Percentiles rank a stretch among this genome's conserved stretches.
These are phyloP conservation scores for Chromoteleia sp. DNA, from an alignment of 2,888 invertebrate genomes.

Conservation along the genomic window DNA sequence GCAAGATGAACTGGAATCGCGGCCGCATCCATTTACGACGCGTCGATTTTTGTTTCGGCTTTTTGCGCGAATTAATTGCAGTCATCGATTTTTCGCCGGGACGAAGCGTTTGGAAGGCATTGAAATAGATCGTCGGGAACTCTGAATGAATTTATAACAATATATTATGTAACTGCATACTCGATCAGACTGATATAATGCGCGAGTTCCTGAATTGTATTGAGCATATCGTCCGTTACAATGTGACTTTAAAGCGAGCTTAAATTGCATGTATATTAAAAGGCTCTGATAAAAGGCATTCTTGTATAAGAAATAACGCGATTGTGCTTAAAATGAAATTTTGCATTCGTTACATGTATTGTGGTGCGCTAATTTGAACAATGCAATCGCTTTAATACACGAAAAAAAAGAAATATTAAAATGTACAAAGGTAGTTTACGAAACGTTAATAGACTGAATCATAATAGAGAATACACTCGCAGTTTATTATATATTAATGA, in stretches of 20 bases:
- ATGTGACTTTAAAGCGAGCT: conserved; percentile 23
- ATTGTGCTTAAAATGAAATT: conserved; percentile 40
- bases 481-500: too few relatives aligned
- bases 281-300: conserved; percentile 24
- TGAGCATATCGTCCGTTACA: conserved; percentile 23
- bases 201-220: conserved; percentile 18
- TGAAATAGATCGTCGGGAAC: not conserved
- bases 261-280: conserved; percentile 39
- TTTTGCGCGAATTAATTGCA: not conserved
- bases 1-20: not conserved
- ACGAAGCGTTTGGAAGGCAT: not conserved
- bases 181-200: conserved; percentile 25
- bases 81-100: conserved; percentile 5
- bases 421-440: too few relatives aligned
- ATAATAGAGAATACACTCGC: too few relatives aligned
- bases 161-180: conserved; percentile 38
- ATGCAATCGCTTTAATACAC: not conserved
- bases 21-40: not conserved
- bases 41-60: conserved; percentile 7
- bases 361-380: conserved; percentile 3
- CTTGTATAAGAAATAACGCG: conserved; percentile 40
- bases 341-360: conserved; percentile 23
- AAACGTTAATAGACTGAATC: too few relatives aligned
- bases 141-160: conserved; percentile 33
- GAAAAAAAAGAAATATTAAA: too few relatives aligned